phyloP scores from a whole-genome alignment of 2,113 vertebrate species.

The Seriola dumerili region DNA sequence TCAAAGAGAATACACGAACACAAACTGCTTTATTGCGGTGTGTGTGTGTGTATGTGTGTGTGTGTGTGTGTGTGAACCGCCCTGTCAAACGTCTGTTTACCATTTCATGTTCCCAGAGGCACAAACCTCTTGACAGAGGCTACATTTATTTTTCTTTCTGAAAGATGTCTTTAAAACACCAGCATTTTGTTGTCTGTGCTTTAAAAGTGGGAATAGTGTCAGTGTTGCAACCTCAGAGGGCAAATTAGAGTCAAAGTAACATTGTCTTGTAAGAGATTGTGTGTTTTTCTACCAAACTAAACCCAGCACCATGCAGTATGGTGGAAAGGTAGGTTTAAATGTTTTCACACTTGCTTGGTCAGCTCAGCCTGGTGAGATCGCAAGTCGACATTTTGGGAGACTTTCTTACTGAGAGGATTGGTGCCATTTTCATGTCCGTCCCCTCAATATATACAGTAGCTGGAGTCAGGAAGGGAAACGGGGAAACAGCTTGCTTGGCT shows the following conservation, averaged over 20 bases:
- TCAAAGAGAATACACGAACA: slow-evolving; percentile 76
- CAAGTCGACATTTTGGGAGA: neutral
- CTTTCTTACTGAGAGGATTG: neutral
- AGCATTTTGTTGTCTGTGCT: slow-evolving; percentile 45
- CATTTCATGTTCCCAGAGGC: slow-evolving; percentile 69
- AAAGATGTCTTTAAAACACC: slow-evolving; percentile 69
- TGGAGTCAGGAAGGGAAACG: neutral
- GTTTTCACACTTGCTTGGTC: neutral
- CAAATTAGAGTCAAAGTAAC: slow-evolving; percentile 64
- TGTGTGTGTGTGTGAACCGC: slow-evolving; percentile 51
- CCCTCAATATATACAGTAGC: too few species aligned
- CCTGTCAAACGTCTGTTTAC: slow-evolving; percentile 77
- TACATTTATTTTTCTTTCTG: slow-evolving; percentile 62
- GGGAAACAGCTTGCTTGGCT: neutral
- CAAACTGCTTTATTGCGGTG: slow-evolving; percentile 52
- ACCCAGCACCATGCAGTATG: neutral
- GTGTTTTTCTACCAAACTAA: slow-evolving; percentile 23
- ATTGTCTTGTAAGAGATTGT: neutral
- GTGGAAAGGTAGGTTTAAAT: neutral
- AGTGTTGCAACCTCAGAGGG: slow-evolving; percentile 67
- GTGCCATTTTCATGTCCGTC: too few species aligned
- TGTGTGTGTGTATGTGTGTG: slow-evolving; percentile 20
- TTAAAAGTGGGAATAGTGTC: slow-evolving; percentile 54
- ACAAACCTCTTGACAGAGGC: slow-evolving; percentile 70
- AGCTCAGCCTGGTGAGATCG: neutral